A percentile compares a stretch with the other conserved stretches of the same genome.
Conservation (phyloP, 2,888 invertebrate genomes). For the Apamea anceps region DNA sequence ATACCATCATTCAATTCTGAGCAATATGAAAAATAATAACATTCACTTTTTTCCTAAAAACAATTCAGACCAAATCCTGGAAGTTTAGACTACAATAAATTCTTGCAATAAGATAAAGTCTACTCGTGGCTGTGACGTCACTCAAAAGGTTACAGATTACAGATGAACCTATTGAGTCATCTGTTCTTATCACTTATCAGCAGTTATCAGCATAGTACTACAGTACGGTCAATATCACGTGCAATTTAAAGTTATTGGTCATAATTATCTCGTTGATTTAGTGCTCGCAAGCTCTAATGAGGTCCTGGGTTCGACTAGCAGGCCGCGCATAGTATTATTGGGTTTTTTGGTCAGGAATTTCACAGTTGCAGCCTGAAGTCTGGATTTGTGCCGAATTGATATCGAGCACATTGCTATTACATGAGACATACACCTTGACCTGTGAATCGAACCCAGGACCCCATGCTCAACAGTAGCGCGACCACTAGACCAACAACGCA, state of each 20-base stretch:
- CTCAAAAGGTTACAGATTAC: constrained; percentile 38
- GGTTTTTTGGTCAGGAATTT: no score
- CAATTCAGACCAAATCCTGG: not conserved
- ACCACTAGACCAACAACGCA: no score
- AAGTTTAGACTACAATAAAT: constrained; percentile 3
- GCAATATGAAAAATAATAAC: constrained; percentile 2
- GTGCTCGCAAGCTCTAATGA: no score
- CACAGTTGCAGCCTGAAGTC: no score
- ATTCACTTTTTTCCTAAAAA: not conserved
- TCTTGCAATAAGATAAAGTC: constrained; percentile 20
- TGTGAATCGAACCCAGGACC: no score
- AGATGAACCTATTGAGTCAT: constrained; percentile 51
- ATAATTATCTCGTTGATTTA: no score
- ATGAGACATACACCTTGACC: no score
- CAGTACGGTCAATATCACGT: constrained; percentile 8
- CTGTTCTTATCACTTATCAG: constrained; percentile 25
- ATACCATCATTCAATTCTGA: constrained; percentile 4
- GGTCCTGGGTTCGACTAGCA: no score
- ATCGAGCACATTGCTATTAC: no score
- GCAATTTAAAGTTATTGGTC: not conserved
- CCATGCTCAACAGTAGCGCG: no score
- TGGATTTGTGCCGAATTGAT: no score
- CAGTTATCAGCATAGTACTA: constrained; percentile 30
- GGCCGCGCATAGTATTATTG: no score
- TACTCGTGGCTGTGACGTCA: constrained; percentile 28